Evolutionary conservation across 1,140 invertebrate genomes (phyloP).

Genomic region (Cherax quadricarinatus): DNA sequence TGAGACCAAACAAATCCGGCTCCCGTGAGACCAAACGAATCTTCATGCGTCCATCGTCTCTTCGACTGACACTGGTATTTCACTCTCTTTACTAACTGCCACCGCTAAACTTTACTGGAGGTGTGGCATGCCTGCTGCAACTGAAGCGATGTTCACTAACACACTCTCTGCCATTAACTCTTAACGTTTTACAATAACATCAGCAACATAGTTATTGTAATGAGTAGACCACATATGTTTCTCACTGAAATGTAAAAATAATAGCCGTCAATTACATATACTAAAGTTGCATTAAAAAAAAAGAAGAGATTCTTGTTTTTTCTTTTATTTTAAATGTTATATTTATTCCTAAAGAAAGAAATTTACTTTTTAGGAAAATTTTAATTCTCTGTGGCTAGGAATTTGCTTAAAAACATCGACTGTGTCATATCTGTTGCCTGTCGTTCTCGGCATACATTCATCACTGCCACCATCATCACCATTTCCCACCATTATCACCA

Average conservation of each 20-base stretch:
- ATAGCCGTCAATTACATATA: too few relatives aligned
- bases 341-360: too few relatives aligned
- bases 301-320: too few relatives aligned
- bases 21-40: too few relatives aligned
- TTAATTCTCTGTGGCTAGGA: too few relatives aligned
- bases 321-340: too few relatives aligned
- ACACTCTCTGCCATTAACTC: background rate
- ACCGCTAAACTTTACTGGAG: background rate
- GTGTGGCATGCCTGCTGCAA: background rate
- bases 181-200: background rate
- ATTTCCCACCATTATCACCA: background rate
- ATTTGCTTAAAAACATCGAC: background rate
- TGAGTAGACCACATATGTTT: background rate
- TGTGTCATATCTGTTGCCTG: background rate
- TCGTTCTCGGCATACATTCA: background rate
- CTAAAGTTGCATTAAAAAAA: too few relatives aligned
- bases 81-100: background rate
- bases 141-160: background rate
- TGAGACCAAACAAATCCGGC: too few relatives aligned
- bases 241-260: background rate
- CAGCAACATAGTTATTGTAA: background rate
- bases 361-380: too few relatives aligned
- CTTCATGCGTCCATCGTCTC: background rate
- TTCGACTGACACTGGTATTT: background rate
- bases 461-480: conserved; percentile 7